Base-by-base conservation (phyloP, 2,888 invertebrate genomes). In the Shargacucullia verbasci region DNA sequence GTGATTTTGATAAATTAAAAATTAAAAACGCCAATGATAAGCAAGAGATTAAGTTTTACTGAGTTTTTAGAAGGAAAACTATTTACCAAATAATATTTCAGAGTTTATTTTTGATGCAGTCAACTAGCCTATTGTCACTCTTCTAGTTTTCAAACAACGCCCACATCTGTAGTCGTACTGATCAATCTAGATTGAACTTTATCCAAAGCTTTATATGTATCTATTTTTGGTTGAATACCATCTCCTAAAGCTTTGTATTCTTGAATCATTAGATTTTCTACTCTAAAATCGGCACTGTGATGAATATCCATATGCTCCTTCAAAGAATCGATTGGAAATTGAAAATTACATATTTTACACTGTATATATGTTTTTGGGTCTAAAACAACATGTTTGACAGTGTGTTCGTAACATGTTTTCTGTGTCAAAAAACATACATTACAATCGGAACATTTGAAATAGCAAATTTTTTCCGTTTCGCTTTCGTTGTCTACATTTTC, bases 331-430 rank as follows among this genome's bases (percentile, higher is more conserved):
- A 85, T 81, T 1, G 78, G 59, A 46, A 90, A 88, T 49, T 87
- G 89, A 0, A 88, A 71, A 2, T 81, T 76, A 44, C 90, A 90
- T 0, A 89, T 59, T 40, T 90, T 89, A 45, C 90, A 90, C 8
- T 81, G 84, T 2, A 88, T 89, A 43, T 81, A 89, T 1, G 81
- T 74, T n/a, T 77, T 86, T 0, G 83, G 63, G 8, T 89, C 81
- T 2, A 89, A 50, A 0, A 55, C 38, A 8, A 40, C 52, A 9
- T 90, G 89, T 8, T 71, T 60, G 0, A 53, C 7, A 0, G 70
- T 67, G 14, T 90, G 90, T 9, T 82, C 78, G 3, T 76, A 79
- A 39, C 88, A 89, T 2, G 76, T 63, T 0, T 49, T 67, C 2
- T 78, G 78, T 0, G 71, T 76, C 1, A 85, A 11, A 14, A 80